Evolutionary conservation across 2,888 invertebrate genomes (phyloP).

Genomic region (Diarsia dahlii): DNA sequence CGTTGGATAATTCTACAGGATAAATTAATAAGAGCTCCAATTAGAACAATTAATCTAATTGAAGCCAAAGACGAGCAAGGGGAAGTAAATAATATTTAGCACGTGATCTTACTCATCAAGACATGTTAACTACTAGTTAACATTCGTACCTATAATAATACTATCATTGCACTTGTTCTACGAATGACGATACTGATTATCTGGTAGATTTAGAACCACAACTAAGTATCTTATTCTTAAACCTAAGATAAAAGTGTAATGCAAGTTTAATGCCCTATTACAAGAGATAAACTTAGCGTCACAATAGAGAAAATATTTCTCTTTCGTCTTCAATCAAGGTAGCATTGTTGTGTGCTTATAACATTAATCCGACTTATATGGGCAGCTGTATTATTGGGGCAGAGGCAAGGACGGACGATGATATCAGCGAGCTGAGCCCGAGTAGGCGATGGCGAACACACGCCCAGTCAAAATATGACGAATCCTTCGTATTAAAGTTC

Average conservation of each 20-base stretch:
- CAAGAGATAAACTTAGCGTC: background rate
- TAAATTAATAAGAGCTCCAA: slow-evolving; percentile 54
- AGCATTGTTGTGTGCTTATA: slow-evolving; percentile 36
- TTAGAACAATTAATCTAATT: slow-evolving; percentile 65
- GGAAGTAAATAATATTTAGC: slow-evolving; percentile 42
- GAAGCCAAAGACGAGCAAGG: slow-evolving; percentile 46
- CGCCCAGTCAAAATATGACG: slow-evolving; percentile 64
- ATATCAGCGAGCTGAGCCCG: slow-evolving; percentile 63
- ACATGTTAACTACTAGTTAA: background rate
- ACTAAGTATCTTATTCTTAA: background rate
- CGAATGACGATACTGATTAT: slow-evolving; percentile 3
- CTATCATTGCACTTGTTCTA: slow-evolving; percentile 13
- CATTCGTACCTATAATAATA: slow-evolving; percentile 11
- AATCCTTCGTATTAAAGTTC: slow-evolving; percentile 49
- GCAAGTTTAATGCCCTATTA: background rate
- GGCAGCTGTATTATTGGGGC: slow-evolving; percentile 46
- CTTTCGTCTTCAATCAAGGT: background rate
- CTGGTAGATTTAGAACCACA: background rate
- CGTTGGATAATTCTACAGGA: slow-evolving; percentile 46
- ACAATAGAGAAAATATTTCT: background rate
- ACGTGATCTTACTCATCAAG: slow-evolving; percentile 44
- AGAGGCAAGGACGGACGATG: slow-evolving; percentile 64
- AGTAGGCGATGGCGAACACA: slow-evolving; percentile 66
- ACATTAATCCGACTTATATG: slow-evolving; percentile 53
- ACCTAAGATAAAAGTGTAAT: background rate